Evolutionary conservation across 2,113 vertebrate genomes (phyloP).

Genomic region (Gasterosteus aculeatus): DNA sequence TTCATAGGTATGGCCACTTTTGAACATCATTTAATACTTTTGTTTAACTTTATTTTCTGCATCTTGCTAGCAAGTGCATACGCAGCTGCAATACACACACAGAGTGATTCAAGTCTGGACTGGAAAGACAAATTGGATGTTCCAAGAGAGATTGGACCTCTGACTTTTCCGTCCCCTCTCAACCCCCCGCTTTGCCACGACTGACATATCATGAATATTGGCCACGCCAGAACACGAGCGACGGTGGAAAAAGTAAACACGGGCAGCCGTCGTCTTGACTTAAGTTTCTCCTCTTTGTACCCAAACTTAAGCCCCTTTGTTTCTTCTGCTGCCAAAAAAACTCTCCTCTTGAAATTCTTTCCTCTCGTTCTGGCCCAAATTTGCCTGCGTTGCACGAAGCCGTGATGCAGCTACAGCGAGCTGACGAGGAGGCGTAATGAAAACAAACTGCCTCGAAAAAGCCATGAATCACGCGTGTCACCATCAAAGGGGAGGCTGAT

Average conservation of each 20-base stretch:
- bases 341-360: slow-evolving; percentile 70
- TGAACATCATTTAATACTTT: not conserved
- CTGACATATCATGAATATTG: slow-evolving; percentile 53
- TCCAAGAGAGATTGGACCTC: slow-evolving; percentile 27
- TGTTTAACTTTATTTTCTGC: slow-evolving; percentile 11
- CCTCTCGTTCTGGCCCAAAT: slow-evolving; percentile 68
- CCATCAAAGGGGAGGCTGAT: slow-evolving; percentile 75
- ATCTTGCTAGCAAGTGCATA: not conserved
- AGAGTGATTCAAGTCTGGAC: slow-evolving; percentile 3
- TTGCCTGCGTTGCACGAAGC: slow-evolving; percentile 70
- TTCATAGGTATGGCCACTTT: slow-evolving; percentile 24
- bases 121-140: slow-evolving; percentile 26
- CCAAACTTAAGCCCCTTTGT: slow-evolving; percentile 66
- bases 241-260: slow-evolving; percentile 60
- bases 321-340: slow-evolving; percentile 70
- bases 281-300: slow-evolving; percentile 51
- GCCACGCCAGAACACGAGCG: slow-evolving; percentile 64
- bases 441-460: slow-evolving; percentile 72
- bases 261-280: slow-evolving; percentile 44
- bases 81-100: not conserved
- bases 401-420: slow-evolving; percentile 54
- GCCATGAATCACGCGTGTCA: slow-evolving; percentile 72
- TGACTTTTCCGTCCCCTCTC: slow-evolving; percentile 42
- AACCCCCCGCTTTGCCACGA: slow-evolving; percentile 48
- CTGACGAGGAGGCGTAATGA: slow-evolving; percentile 74